phyloP scores from a whole-genome alignment of 1,140 invertebrate genomes.

The Onthophagus taurus region DNA sequence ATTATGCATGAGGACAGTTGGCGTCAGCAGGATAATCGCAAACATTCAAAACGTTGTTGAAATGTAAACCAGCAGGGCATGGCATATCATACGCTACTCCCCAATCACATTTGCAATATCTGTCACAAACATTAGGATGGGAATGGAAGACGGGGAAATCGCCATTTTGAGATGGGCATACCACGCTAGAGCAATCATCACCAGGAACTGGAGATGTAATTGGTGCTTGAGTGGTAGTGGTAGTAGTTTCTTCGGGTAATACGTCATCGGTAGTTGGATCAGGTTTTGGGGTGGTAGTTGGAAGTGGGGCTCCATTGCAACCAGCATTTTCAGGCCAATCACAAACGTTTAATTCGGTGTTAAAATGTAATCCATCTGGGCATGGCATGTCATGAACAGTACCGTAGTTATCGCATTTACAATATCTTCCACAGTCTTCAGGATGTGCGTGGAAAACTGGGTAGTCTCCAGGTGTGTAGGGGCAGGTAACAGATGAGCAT shows the following conservation, averaged over 20 bases:
- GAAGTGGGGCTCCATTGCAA: too few species aligned
- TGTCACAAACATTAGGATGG: background rate
- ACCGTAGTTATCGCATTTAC: slow-evolving; percentile 2
- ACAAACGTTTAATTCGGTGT: slow-evolving; percentile 26
- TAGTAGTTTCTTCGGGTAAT: background rate
- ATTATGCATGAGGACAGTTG: slow-evolving; percentile 17
- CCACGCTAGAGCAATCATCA: background rate
- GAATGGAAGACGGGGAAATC: background rate
- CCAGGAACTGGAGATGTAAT: background rate
- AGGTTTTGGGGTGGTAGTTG: too few species aligned
- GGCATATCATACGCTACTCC: slow-evolving; percentile 17
- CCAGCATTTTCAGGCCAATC: slow-evolving; percentile 31
- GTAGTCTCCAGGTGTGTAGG: background rate
- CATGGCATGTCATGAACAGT: background rate
- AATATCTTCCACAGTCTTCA: background rate
- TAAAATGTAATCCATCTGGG: slow-evolving; percentile 3
- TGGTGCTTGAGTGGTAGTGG: background rate
- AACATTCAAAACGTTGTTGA: slow-evolving; percentile 29
- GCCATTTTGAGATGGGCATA: background rate
- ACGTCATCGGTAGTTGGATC: background rate
- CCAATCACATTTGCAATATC: slow-evolving; percentile 5
- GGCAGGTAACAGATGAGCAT: background rate
- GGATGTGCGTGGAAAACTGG: background rate
- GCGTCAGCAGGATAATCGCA: slow-evolving; percentile 35
- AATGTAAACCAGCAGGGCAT: slow-evolving; percentile 34